phyloP scores from a whole-genome alignment of 1,140 invertebrate genomes.

The Aphis gossypii region DNA sequence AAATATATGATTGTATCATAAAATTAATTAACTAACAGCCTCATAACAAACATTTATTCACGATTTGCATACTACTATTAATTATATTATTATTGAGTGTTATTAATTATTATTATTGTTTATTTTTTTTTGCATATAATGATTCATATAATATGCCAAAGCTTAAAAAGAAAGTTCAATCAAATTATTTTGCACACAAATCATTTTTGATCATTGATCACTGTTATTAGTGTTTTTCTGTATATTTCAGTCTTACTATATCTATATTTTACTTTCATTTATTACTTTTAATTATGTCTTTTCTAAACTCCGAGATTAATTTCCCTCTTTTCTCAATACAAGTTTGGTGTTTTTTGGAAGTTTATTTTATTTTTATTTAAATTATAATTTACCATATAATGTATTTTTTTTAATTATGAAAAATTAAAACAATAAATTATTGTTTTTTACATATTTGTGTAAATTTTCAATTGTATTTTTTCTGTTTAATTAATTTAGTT shows the following conservation, averaged over 20 bases:
- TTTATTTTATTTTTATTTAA: background rate
- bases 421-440: background rate
- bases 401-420: background rate
- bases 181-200: background rate
- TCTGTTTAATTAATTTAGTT: background rate
- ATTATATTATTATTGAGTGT: background rate
- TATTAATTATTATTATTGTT: background rate
- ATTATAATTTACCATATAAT: background rate
- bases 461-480: background rate
- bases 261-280: background rate
- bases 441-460: background rate
- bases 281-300: background rate
- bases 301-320: background rate
- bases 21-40: background rate
- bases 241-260: background rate
- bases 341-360: background rate
- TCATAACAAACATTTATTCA: background rate
- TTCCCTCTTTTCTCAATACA: background rate
- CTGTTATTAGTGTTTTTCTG: background rate
- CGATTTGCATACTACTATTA: background rate
- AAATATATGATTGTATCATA: background rate
- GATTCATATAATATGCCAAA: background rate
- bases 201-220: background rate
- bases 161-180: background rate
- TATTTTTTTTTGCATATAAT: background rate